Conservation (phyloP, 2,888 invertebrate genomes). For the Nomada ruficornis region DNA sequence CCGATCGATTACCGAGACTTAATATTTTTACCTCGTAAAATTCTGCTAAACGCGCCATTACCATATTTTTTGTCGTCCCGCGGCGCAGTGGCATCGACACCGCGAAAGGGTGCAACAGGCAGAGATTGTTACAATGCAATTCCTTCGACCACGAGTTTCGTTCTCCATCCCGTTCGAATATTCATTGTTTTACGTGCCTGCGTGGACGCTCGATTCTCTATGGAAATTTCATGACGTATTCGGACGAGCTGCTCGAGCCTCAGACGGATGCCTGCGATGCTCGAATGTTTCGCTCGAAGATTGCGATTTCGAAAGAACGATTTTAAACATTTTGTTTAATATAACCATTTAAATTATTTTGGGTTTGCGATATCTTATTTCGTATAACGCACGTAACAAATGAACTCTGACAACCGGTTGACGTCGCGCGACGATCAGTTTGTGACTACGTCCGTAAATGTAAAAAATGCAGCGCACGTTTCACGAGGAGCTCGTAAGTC, state of each 20-base stretch:
- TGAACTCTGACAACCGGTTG: not conserved
- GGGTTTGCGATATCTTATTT: not conserved
- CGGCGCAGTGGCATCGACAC: not conserved
- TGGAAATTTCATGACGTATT: not conserved
- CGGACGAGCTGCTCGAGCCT: not conserved
- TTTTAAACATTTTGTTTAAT: too few relatives aligned
- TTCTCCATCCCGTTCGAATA: not conserved
- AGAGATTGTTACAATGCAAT: not conserved
- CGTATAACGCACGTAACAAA: too few relatives aligned
- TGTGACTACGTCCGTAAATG: too few relatives aligned
- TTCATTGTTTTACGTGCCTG: conserved; percentile 3
- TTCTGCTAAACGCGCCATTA: conserved; percentile 30
- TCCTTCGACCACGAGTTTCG: not conserved
- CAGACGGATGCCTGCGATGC: not conserved
- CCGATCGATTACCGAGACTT: conserved; percentile 47
- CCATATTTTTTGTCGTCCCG: conserved; percentile 22
- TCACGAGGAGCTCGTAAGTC: not conserved
- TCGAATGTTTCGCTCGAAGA: too few relatives aligned
- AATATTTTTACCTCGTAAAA: conserved; percentile 31
- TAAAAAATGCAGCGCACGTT: conserved; percentile 6
- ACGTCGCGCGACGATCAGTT: not conserved
- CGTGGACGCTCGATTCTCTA: not conserved
- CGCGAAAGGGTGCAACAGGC: not conserved
- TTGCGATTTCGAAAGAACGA: too few relatives aligned
- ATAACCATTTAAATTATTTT: too few relatives aligned